Evolutionary conservation across 2,888 invertebrate genomes (phyloP), one percentile per base, ranked within the genome.

Genomic region (Conops quadrifasciatus): DNA sequence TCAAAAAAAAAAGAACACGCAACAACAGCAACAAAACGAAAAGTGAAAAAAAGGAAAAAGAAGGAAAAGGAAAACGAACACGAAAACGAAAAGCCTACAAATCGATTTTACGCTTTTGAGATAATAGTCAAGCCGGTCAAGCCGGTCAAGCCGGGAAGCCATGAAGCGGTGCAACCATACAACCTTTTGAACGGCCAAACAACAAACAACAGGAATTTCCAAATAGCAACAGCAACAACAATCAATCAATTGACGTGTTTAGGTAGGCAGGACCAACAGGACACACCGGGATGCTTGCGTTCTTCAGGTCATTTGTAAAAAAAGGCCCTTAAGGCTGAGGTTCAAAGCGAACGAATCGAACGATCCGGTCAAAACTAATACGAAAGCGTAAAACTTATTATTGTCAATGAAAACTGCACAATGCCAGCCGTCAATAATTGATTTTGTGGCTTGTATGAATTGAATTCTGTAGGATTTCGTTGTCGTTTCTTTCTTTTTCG

Each of bases 381-480:
- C 36, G 36, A 36, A 36, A 36, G 36, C 36, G 36, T 36, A 36
- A 36, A 36, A 36, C 36, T 36, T 36, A 36, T 36, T 36, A 36
- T 36, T 36, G 36, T 7, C 36, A 36, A 49, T 15, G 49, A 11
- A 49, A 49, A 15, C 26, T 58, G 58, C 26, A 28, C 58, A 58
- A 58, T 24, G 24, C 5, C 9, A 9, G 68, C 79, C 83, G 82
- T 82, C 82, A 71, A 83, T 81, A 82, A 82, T 82, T 80, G 82
- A 83, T 83, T 81, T 82, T 80, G 81, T 76, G 83, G 82, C 78
- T 58, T 56, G 36, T 36, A 36, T 36, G 9, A 36, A 36, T 36
- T 36, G 36, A 36, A 36, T 36, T 36, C 36, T 36, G 4, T 9
- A 9, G 36, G 36, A 9, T 36, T 36, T 36, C 36, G 36, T 36